Evolutionary conservation across 2,113 vertebrate species (phyloP), one percentile per base, ranked within the genome.

Genomic region (Bagarius yarrelli): DNA sequence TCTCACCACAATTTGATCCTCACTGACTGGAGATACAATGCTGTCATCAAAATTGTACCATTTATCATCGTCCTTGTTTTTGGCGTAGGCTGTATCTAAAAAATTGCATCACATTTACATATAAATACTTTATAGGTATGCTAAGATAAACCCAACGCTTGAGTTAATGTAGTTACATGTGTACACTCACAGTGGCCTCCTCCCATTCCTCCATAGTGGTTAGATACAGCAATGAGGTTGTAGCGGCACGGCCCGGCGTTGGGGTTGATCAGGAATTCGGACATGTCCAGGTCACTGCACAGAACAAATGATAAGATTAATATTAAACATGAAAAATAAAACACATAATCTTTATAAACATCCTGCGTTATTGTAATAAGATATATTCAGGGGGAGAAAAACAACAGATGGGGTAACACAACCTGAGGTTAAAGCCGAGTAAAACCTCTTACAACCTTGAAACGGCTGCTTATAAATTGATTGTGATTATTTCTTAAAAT

Each of bases 21-120:
- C 96, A 64, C 89, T 95, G 76, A 94, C 95, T 84, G 95, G 90
- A 64, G 98, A 98, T 81, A 96, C 96, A 36, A 96, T 99, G 91
- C 96, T 98, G 91, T 99, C 98, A 81, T 99, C 98, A 85, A 96
- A 99, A 92, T 97, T 96, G 94, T 98, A 98, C 97, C 96, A 99
- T 89, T 98, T 98, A 47, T 90, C 93, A 75, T 99, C 96, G 67
- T 98, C 96, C 91, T 97, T 98, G 87, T 96, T 98, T 92, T 97
- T 98, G 56, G 96, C 95, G 66, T 97, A 99, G 82, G 96, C 98
- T 1, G 98, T 99, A 88, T 99, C 98, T 99, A 86, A 56, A 74
- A 44, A 61, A 9, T 47, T 16, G 12, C 12, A 30, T 57, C 16
- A 83, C 18, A 55, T 40, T 23, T 19, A 23, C 12, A 4, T 50